Evolutionary conservation across 2,797 vertebrate genomes (phyloP).

Genomic region (Hemibagrus guttatus): DNA sequence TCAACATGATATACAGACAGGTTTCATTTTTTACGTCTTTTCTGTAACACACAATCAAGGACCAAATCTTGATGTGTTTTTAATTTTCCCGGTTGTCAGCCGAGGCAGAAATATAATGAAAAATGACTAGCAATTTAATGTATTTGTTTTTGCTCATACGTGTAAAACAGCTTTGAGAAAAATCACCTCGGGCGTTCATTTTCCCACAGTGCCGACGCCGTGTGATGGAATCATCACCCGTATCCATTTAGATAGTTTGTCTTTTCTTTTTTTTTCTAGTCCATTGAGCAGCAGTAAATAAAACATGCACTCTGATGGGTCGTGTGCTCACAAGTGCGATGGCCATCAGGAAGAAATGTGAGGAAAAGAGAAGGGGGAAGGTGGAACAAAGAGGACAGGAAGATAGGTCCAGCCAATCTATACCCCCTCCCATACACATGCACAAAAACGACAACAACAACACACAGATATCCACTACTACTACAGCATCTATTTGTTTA

Average conservation of each 20-base stretch:
- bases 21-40: background rate
- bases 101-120: background rate
- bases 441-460: background rate
- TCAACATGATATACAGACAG: background rate
- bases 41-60: background rate
- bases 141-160: background rate
- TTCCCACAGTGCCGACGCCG: constrained; percentile 7
- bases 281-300: constrained; percentile 56
- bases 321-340: constrained; percentile 42
- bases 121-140: constrained; percentile 3
- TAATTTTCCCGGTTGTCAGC: constrained; percentile 14
- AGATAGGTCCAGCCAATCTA: background rate
- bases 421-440: background rate
- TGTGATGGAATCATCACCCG: constrained; percentile 45
- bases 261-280: constrained; percentile 48
- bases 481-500: background rate
- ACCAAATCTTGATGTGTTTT: background rate
- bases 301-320: constrained; percentile 59
- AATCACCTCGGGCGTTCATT: constrained; percentile 20
- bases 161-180: constrained; percentile 18
- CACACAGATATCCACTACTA: background rate
- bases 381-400: background rate
- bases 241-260: constrained; percentile 51
- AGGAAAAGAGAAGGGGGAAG: background rate
- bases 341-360: constrained; percentile 43